Conservation (phyloP, 2,113 vertebrate genomes). For the Chloropsis cyanopogon region DNA sequence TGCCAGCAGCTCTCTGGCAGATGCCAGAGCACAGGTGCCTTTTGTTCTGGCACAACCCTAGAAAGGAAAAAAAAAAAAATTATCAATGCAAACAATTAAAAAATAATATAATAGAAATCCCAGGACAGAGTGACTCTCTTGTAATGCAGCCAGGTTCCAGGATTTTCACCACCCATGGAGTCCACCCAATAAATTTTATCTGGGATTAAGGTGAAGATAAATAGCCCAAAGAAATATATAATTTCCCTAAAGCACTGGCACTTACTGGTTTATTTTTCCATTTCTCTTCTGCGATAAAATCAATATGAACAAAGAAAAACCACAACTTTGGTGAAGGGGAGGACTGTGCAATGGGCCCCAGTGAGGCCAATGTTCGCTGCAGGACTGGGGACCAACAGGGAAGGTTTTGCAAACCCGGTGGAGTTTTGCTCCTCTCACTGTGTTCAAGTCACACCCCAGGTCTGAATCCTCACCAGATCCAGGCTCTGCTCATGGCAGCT, state of each 20-base stretch:
- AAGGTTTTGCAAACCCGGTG: neutral
- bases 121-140: neutral
- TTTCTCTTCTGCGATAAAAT: conserved; percentile 10
- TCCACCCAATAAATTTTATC: neutral
- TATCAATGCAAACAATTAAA: neutral
- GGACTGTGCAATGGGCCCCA: neutral
- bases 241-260: neutral
- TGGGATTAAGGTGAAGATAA: conserved; percentile 35
- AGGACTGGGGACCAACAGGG: neutral
- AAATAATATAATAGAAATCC: neutral
- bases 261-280: neutral
- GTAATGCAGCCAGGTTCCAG: neutral
- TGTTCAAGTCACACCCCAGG: neutral
- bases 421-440: neutral
- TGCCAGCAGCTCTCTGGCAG: neutral
- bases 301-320: neutral
- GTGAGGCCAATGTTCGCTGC: neutral
- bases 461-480: neutral
- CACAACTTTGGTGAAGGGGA: neutral
- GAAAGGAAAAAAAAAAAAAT: neutral
- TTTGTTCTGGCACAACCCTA: neutral
- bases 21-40: neutral
- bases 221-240: neutral
- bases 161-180: neutral
- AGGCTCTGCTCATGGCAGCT: neutral